These are phyloP conservation scores for Pterostichus niger DNA, from an alignment of 2,888 invertebrate genomes.

Conservation along the genomic window DNA sequence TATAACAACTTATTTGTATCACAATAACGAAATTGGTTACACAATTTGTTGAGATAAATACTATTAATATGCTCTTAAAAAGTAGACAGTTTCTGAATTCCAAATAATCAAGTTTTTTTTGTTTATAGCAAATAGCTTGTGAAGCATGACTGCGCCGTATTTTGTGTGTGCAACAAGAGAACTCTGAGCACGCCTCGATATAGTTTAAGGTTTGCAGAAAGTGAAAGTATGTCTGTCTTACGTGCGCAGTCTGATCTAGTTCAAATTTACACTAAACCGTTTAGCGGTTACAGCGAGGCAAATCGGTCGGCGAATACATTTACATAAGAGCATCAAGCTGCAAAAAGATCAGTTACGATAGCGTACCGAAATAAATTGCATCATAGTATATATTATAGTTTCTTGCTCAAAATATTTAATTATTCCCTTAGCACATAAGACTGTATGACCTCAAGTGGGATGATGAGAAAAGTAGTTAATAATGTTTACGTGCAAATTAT, in stretches of 20 bases:
- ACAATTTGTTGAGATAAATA: too few species aligned
- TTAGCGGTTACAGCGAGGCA: constrained; percentile 35
- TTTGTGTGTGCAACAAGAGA: constrained; percentile 41
- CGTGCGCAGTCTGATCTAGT: constrained; percentile 48
- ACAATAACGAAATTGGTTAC: too few species aligned
- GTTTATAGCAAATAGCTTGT: background rate
- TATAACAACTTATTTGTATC: background rate
- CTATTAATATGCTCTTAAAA: too few species aligned
- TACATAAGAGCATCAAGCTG: constrained; percentile 22
- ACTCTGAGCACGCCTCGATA: constrained; percentile 38
- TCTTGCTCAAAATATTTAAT: too few species aligned
- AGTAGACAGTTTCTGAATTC: background rate
- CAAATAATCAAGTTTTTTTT: background rate
- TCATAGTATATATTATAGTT: too few species aligned
- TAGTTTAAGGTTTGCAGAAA: constrained; percentile 49
- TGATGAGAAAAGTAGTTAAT: too few species aligned
- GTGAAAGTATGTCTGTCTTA: constrained; percentile 60
- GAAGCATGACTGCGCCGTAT: constrained; percentile 20
- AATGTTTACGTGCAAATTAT: too few species aligned
- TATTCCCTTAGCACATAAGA: too few species aligned
- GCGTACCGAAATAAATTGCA: background rate
- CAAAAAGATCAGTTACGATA: constrained; percentile 8
- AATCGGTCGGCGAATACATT: constrained; percentile 35
- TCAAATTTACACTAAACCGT: constrained; percentile 43
- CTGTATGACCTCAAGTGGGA: too few species aligned